These are phyloP conservation scores for Labeo calbasu DNA, from an alignment of 2,797 vertebrate species.

Conservation along the genomic window DNA sequence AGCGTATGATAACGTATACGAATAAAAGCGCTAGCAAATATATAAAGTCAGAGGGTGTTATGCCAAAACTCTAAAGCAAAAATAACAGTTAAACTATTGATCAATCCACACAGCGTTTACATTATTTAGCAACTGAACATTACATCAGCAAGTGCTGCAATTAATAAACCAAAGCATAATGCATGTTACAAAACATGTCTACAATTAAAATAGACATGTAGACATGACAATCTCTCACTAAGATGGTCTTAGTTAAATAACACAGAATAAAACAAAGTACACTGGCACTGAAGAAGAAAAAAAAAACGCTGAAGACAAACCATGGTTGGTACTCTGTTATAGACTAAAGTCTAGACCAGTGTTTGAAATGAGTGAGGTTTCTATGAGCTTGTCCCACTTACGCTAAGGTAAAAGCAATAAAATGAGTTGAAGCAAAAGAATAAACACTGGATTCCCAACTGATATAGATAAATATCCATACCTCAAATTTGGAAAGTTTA, in stretches of 20 bases:
- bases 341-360: neutral
- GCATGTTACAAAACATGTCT: neutral
- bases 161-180: neutral
- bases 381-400: neutral
- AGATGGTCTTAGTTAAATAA: neutral
- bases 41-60: neutral
- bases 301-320: neutral
- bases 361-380: neutral
- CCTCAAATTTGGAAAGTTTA: too few species aligned
- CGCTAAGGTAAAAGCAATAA: constrained; percentile 2
- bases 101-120: neutral
- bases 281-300: neutral
- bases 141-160: neutral
- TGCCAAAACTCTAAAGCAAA: neutral
- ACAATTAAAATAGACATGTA: neutral
- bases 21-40: neutral
- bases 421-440: neutral
- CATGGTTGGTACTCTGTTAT: neutral
- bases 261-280: neutral
- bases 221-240: neutral
- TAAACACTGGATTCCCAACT: neutral
- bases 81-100: neutral
- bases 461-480: too few species aligned
- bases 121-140: neutral
- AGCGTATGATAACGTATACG: neutral